Percentiles rank a stretch among this genome's conserved stretches.
These are phyloP conservation scores for Campoplex nolae DNA, from an alignment of 2,888 invertebrate species.

Conservation along the genomic window DNA sequence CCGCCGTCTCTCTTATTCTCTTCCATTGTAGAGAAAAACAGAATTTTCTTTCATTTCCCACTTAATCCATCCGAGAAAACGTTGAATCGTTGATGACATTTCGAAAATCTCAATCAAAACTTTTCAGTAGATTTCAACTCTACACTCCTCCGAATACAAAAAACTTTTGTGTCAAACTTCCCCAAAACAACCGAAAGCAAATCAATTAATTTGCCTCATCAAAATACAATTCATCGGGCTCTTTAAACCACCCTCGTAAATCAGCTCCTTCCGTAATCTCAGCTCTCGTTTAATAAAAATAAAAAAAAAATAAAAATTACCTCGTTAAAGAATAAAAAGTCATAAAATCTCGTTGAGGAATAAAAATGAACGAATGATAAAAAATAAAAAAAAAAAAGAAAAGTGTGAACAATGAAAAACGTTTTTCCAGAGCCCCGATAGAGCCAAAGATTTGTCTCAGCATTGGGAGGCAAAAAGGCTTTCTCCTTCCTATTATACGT, in stretches of 20 bases:
- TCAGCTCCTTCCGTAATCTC: neutral
- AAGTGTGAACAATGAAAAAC: neutral
- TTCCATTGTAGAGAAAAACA: neutral
- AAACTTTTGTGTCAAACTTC: neutral
- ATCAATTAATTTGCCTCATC: neutral
- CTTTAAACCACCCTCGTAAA: neutral
- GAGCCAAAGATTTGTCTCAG: conserved; percentile 9
- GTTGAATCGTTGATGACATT: neutral
- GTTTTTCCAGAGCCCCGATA: neutral
- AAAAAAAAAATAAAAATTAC: neutral
- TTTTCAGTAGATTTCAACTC: neutral
- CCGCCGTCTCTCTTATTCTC: neutral
- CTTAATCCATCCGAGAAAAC: neutral
- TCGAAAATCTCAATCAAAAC: neutral
- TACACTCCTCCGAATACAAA: neutral
- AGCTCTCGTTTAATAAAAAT: neutral
- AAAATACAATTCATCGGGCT: neutral
- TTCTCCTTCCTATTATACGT: conserved; percentile 41
- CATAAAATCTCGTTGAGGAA: neutral
- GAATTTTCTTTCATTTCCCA: neutral
- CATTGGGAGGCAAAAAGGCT: neutral
- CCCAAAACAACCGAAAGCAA: neutral
- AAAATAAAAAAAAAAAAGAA: neutral
- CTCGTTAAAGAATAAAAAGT: neutral
- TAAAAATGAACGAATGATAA: neutral